Percentiles rank a stretch among this genome's conserved stretches.
Conservation (phyloP, 2,797 vertebrate genomes). For the Eulemur mongoz region DNA sequence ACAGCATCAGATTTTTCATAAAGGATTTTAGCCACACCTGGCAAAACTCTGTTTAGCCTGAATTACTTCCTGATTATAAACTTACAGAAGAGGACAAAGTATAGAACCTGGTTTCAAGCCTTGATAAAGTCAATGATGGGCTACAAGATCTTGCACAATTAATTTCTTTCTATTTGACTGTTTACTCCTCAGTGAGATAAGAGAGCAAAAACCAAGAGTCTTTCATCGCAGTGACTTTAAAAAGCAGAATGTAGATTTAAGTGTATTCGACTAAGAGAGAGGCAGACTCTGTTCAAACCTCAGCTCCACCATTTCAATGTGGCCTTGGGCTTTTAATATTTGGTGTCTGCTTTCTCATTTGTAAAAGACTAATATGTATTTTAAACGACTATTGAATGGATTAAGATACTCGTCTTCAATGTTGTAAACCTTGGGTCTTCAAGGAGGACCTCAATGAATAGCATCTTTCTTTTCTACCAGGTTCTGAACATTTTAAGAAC, state of each 20-base stretch:
- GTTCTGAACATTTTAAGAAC: constrained; percentile 9
- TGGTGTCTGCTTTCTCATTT: background rate
- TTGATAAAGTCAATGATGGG: background rate
- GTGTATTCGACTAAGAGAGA: background rate
- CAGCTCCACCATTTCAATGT: background rate
- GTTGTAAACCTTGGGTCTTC: background rate
- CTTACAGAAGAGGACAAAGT: background rate
- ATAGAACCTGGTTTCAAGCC: background rate
- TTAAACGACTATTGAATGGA: background rate
- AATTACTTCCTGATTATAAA: constrained; percentile 47
- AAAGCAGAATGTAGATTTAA: background rate
- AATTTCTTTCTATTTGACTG: background rate
- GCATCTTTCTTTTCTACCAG: background rate
- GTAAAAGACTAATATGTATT: background rate
- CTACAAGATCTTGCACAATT: background rate
- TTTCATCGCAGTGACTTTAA: background rate
- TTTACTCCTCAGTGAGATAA: background rate
- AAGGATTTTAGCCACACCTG: background rate
- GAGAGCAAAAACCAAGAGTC: background rate
- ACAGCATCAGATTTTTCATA: background rate
- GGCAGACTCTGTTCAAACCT: background rate
- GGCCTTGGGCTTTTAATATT: background rate
- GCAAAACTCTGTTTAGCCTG: constrained; percentile 1
- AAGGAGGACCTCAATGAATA: background rate
- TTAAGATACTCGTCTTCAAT: background rate